Percentiles rank a stretch among this genome's conserved stretches.
Evolutionary conservation across 2,888 invertebrate genomes (phyloP).

Genomic region (Pristionchus exspectatus): DNA sequence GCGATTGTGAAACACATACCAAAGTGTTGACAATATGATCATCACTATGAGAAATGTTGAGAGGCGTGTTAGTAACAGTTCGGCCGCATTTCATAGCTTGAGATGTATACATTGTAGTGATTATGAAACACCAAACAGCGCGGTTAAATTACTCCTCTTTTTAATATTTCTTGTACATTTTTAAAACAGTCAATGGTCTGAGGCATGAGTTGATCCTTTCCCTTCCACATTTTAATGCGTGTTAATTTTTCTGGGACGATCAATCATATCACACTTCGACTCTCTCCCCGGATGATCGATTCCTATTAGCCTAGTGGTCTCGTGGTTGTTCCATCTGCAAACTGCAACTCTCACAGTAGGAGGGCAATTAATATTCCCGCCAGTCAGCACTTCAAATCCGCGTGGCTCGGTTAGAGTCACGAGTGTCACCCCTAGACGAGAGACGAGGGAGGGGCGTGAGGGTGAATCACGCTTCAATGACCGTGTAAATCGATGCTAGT

Average conservation of each 20-base stretch:
- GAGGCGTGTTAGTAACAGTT: neutral
- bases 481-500: neutral
- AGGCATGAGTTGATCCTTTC: too few species aligned
- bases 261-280: too few species aligned
- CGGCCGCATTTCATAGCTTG: neutral
- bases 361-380: neutral
- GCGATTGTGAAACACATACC: neutral
- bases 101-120: neutral
- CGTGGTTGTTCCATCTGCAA: neutral
- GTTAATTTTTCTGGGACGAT: too few species aligned
- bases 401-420: neutral
- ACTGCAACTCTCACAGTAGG: neutral
- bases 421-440: neutral
- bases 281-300: neutral
- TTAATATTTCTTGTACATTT: too few species aligned
- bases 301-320: neutral
- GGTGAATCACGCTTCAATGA: conserved; percentile 14
- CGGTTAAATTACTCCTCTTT: neutral
- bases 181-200: too few species aligned
- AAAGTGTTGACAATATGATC: neutral
- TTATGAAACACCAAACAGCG: neutral
- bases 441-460: neutral
- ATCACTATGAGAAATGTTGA: neutral
- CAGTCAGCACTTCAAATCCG: neutral
- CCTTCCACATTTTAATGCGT: too few species aligned